A percentile compares a stretch with the other conserved stretches of the same genome.
phyloP scores from a whole-genome alignment of 1,140 invertebrate genomes.

The Heliconius melpomene region DNA sequence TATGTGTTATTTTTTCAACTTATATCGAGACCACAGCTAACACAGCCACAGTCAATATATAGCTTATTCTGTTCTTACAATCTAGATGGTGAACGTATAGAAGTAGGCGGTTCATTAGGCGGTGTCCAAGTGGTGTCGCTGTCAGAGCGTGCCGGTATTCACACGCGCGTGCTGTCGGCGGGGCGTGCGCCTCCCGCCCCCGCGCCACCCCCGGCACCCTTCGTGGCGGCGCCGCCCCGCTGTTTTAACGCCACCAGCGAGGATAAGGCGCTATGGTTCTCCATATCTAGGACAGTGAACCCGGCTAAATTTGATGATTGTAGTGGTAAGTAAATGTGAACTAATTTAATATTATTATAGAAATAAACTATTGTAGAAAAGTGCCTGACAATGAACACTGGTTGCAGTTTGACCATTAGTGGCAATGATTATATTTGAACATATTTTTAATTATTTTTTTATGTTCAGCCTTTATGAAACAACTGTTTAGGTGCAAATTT shows the following conservation, averaged over 20 bases:
- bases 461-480: no score
- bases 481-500: no score
- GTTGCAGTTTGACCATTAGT: no score
- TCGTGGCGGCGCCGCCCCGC: slow-evolving; percentile 52
- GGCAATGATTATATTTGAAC: no score
- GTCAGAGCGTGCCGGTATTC: slow-evolving; percentile 90
- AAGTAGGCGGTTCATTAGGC: slow-evolving; percentile 92
- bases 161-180: slow-evolving; percentile 92
- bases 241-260: slow-evolving; percentile 42
- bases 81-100: slow-evolving; percentile 80
- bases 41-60: no score
- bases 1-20: no score
- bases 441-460: no score
- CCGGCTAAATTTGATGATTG: slow-evolving; percentile 37
- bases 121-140: slow-evolving; percentile 95
- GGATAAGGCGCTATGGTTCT: slow-evolving; percentile 85
- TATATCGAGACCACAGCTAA: no score
- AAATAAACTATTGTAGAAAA: no score
- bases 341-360: no score
- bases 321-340: slow-evolving; percentile 42
- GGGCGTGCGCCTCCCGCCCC: slow-evolving; percentile 81
- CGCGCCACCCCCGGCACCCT: slow-evolving; percentile 53
- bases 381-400: no score
- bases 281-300: slow-evolving; percentile 79
- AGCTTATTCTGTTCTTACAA: no score